Base-by-base conservation (phyloP, 2,888 invertebrate species). In the Prenolepis imparis region DNA sequence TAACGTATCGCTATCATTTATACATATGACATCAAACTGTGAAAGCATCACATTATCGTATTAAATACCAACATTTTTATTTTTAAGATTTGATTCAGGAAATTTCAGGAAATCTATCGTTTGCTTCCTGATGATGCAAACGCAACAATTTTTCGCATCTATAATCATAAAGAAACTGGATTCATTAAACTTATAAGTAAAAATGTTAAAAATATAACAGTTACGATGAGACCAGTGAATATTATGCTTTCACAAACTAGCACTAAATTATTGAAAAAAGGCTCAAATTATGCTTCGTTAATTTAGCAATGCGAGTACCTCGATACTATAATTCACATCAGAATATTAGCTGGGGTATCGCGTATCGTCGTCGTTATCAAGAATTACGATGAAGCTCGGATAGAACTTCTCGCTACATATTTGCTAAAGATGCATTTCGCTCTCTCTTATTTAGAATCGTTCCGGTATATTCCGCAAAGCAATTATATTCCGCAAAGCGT, bases 401-500 rank as follows among this genome's bases (percentile, higher is more conserved):
- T 48, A 36, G 24, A 66, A 11, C 24, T 87, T 48, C 74, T 61
- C 74, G 67, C 55, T 74, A 82, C 78, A 85, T 63, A 83, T 84
- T 82, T 61, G 61, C 67, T 84, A 84, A 86, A 86, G 78, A 67
- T 83, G 81, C 83, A 80, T 83, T 84, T 81, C 81, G 78, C 39
- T 48, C 41, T 68, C 75, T 63, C 83, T 87, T 72, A 78, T 86
- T 88, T 75, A 86, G 84, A 82, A 80, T 64, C 67, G 39, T 39
- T 44, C 59, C 55, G 28, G 82, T 59, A 36, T n/a, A n/a, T n/a
- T n/a, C 28, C 68, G 28, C 48, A 12, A 4, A 39, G 68, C 84
- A 83, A 84, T 84, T 84, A 84, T 74, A 63, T 63, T 83, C 68
- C 74, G 68, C 61, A 41, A 68, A 67, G 83, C 55, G 83, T 61